Evolutionary conservation across 1,140 invertebrate genomes (phyloP).

Genomic region (Goniozus legneri): DNA sequence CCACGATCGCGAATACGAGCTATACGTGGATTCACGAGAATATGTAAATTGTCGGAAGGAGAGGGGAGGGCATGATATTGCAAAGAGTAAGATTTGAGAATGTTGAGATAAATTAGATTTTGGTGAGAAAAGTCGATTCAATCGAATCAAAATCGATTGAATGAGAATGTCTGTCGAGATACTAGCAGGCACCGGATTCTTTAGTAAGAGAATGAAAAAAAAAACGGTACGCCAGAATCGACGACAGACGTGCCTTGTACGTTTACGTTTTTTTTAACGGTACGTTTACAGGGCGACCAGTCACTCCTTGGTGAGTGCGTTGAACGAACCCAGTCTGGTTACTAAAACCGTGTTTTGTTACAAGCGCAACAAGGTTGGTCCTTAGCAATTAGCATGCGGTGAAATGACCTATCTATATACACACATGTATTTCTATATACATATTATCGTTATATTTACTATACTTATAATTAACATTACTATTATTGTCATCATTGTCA

Average conservation of each 20-base stretch:
- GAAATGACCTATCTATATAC: slow-evolving; percentile 51
- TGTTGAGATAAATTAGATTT: too few species aligned
- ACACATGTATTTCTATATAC: slow-evolving; percentile 39
- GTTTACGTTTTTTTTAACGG: slow-evolving; percentile 52
- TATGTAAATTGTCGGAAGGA: too few species aligned
- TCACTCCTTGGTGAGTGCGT: slow-evolving; percentile 54
- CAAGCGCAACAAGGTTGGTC: slow-evolving; percentile 55
- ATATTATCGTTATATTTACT: slow-evolving; percentile 40
- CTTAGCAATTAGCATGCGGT: slow-evolving; percentile 56
- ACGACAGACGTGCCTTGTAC: slow-evolving; percentile 37
- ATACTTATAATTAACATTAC: slow-evolving; percentile 28
- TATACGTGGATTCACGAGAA: too few species aligned
- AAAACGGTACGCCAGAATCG: slow-evolving; percentile 22
- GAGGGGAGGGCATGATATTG: slow-evolving; percentile 5
- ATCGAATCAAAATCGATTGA: too few species aligned
- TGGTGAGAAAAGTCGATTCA: too few species aligned
- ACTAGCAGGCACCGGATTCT: slow-evolving; percentile 16
- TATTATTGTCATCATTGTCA: slow-evolving; percentile 27
- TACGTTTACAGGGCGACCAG: slow-evolving; percentile 53
- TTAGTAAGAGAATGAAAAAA: background rate
- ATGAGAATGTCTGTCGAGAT: slow-evolving; percentile 17
- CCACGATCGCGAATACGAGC: too few species aligned
- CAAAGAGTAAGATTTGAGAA: too few species aligned
- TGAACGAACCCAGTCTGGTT: slow-evolving; percentile 53
- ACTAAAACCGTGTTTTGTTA: slow-evolving; percentile 54